phyloP scores from a whole-genome alignment of 1,140 invertebrate species.

The Aporrectodea caliginosa region DNA sequence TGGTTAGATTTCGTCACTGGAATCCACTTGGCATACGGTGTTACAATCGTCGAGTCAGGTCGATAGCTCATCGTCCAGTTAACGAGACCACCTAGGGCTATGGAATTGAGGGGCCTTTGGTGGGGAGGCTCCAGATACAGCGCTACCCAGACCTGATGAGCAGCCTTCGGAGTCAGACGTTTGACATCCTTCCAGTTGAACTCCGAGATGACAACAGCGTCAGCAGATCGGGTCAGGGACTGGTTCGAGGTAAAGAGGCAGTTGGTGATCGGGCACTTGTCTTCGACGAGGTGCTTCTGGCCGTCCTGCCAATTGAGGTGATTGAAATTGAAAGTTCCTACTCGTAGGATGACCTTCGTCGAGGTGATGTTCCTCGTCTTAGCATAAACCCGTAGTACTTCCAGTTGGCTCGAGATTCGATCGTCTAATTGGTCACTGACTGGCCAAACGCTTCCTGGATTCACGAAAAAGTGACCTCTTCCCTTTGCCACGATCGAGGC shows the following conservation, averaged over 20 bases:
- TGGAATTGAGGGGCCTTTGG: neutral
- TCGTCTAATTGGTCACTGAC: neutral
- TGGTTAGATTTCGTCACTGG: slow-evolving; percentile 71
- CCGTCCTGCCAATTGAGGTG: neutral
- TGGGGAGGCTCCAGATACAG: neutral
- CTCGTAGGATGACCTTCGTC: neutral
- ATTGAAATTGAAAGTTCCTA: neutral
- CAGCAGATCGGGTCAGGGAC: neutral
- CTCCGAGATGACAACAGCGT: slow-evolving; percentile 19
- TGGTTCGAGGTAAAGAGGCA: slow-evolving; percentile 5
- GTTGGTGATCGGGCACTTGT: slow-evolving; percentile 2
- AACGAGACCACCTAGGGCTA: slow-evolving; percentile 46
- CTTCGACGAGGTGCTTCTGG: neutral
- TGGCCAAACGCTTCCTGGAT: neutral
- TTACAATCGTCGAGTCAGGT: slow-evolving; percentile 84
- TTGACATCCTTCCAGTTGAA: neutral
- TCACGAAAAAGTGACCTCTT: no score
- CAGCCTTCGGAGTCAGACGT: neutral
- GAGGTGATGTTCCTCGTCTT: neutral
- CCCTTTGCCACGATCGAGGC: no score
- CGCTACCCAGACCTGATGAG: neutral
- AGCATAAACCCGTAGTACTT: neutral
- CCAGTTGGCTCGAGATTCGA: neutral
- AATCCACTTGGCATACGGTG: slow-evolving; percentile 78
- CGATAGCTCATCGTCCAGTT: slow-evolving; percentile 85